These are phyloP conservation scores for Oenanthe melanoleuca DNA, from an alignment of 2,113 vertebrate genomes.

Conservation along the genomic window DNA sequence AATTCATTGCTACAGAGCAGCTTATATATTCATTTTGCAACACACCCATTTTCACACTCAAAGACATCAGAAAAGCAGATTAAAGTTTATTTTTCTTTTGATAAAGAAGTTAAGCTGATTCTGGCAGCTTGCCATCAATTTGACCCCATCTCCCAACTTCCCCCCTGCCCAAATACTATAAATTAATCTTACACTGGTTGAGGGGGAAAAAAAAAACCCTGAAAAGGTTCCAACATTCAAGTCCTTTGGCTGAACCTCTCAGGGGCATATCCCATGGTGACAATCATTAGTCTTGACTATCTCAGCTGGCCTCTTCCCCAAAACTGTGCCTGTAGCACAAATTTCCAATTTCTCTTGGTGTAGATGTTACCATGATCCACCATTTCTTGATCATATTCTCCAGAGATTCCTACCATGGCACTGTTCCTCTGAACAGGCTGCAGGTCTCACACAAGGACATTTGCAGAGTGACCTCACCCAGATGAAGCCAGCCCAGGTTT, in stretches of 20 bases:
- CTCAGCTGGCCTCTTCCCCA: background rate
- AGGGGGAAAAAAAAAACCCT: background rate
- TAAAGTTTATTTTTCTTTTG: slow-evolving; percentile 61
- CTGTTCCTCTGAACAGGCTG: background rate
- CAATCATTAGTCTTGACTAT: slow-evolving; percentile 5
- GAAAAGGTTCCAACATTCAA: slow-evolving; percentile 38
- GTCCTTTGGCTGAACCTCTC: slow-evolving; percentile 71
- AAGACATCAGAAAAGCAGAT: slow-evolving; percentile 53
- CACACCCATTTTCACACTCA: slow-evolving; percentile 51
- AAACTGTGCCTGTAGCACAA: background rate
- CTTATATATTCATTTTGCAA: background rate
- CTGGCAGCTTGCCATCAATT: slow-evolving; percentile 42
- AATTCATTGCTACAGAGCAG: background rate
- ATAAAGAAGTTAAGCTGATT: slow-evolving; percentile 52
- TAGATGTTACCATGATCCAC: background rate
- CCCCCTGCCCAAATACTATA: slow-evolving; percentile 8
- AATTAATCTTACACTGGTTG: slow-evolving; percentile 53
- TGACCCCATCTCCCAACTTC: slow-evolving; percentile 21
- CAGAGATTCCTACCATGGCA: background rate
- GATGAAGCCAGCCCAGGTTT: background rate
- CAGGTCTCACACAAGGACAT: background rate
- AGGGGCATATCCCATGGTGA: slow-evolving; percentile 26
- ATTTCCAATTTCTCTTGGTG: background rate
- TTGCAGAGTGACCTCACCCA: background rate
- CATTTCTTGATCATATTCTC: background rate